phyloP scores from a whole-genome alignment of 1,140 invertebrate genomes.

The Brachionus rubens region DNA sequence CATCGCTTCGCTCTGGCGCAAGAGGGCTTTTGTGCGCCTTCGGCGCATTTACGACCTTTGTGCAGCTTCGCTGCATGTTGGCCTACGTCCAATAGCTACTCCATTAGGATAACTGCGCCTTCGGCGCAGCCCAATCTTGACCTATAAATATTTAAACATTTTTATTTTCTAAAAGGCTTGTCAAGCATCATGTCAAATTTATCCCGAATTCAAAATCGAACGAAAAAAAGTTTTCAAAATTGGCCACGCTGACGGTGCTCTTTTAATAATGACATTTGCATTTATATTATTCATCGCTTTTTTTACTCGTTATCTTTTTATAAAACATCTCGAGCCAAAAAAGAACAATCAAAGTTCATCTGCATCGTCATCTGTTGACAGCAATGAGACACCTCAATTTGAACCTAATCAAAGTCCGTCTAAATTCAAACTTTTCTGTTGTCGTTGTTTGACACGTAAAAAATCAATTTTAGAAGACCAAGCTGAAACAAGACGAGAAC shows the following conservation, averaged over 20 bases:
- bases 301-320: neutral
- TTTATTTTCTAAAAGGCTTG: neutral
- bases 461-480: neutral
- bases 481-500: too few relatives aligned
- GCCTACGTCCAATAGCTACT: too few relatives aligned
- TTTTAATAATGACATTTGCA: neutral
- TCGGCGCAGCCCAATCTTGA: too few relatives aligned
- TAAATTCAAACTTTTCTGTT: neutral
- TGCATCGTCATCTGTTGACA: neutral
- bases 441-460: neutral
- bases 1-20: too few relatives aligned
- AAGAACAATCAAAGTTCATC: neutral
- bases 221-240: neutral
- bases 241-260: neutral
- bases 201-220: neutral
- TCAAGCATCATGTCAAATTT: conserved; percentile 35
- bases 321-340: neutral
- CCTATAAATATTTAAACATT: neutral
- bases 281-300: conserved; percentile 1
- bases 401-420: neutral
- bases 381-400: neutral
- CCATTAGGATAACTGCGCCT: too few relatives aligned
- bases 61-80: too few relatives aligned
- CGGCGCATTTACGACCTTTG: too few relatives aligned
- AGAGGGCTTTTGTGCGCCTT: too few relatives aligned